These are phyloP conservation scores for Diadema setosum DNA, from an alignment of 35 echinoderm and acorn worm species.

Conservation along the genomic window DNA sequence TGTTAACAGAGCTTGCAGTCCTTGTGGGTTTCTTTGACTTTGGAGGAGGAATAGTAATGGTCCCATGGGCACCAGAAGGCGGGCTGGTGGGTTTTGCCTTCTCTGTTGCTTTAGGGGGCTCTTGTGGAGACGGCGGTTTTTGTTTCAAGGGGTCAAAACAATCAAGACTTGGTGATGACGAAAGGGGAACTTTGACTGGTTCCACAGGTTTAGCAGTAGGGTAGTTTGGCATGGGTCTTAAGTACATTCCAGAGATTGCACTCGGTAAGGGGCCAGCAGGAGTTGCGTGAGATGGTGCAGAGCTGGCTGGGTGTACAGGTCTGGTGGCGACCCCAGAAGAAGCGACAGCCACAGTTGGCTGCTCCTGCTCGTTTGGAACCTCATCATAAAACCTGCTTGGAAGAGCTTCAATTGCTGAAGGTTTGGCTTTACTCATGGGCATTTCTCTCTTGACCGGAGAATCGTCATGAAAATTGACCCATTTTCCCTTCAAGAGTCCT, in stretches of 20 bases:
- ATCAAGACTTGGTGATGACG: not conserved
- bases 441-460: conserved; percentile 51
- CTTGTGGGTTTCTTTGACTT: not conserved
- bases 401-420: not conserved
- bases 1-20: not conserved
- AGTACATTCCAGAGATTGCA: not conserved
- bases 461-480: conserved; percentile 94
- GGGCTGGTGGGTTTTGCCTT: no score
- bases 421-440: not conserved
- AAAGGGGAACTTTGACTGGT: not conserved
- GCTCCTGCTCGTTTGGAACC: not conserved
- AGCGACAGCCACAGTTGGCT: not conserved
- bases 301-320: no score
- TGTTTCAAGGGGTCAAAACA: conserved; percentile 17
- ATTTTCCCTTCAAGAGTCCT: not conserved
- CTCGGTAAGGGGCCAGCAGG: no score
- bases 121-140: not conserved
- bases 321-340: not conserved
- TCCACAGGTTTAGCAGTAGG: not conserved
- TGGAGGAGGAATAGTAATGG: not conserved
- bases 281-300: no score
- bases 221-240: not conserved
- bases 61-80: not conserved
- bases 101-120: no score
- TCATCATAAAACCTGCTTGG: not conserved